Conservation (phyloP, 1,140 invertebrate genomes). For the Papilio xuthus region DNA sequence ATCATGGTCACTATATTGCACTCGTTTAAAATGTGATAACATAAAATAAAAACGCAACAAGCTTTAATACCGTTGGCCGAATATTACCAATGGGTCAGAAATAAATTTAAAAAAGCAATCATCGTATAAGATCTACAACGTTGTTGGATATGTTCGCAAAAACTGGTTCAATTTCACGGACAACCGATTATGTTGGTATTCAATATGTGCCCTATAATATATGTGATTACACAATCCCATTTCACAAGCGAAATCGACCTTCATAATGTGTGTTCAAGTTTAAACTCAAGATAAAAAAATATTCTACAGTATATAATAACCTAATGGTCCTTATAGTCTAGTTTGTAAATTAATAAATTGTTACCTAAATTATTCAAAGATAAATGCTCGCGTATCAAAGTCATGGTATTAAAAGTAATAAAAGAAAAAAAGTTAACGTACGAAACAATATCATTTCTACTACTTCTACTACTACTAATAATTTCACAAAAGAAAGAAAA, state of each 20-base stretch:
- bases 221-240: slow-evolving; percentile 26
- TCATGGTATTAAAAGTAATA: too few species aligned
- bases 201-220: slow-evolving; percentile 26
- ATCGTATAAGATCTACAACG: neutral
- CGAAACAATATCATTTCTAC: too few species aligned
- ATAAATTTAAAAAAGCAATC: neutral
- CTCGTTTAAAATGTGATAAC: neutral
- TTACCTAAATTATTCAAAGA: too few species aligned
- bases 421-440: too few species aligned
- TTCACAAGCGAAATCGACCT: slow-evolving; percentile 15
- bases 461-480: too few species aligned
- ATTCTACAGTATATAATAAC: neutral
- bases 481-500: neutral
- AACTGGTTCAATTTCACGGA: slow-evolving; percentile 27
- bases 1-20: neutral
- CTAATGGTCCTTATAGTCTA: too few species aligned
- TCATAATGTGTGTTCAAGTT: neutral
- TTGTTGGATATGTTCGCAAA: neutral
- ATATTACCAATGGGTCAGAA: neutral
- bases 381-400: too few species aligned
- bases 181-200: neutral
- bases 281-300: neutral
- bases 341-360: too few species aligned
- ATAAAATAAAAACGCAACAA: neutral
- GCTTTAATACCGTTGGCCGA: neutral